Conservation (phyloP, 2,113 vertebrate genomes). For the Nothocercus julius region DNA sequence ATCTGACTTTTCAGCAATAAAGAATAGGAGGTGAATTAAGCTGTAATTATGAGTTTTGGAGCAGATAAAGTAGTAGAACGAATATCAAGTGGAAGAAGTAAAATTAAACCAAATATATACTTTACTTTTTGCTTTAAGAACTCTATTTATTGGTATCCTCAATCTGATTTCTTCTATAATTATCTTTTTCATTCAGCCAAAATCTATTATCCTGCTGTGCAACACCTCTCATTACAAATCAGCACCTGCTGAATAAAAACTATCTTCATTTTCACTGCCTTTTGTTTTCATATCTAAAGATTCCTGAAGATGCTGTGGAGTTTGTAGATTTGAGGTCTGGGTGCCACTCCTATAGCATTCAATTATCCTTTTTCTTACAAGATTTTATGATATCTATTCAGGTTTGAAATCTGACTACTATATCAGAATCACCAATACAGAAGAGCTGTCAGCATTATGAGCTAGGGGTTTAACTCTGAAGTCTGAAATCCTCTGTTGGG, state of each 20-base stretch:
- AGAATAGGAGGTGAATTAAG: neutral
- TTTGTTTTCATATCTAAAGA: conserved; percentile 34
- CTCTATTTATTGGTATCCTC: neutral
- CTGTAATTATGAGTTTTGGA: neutral
- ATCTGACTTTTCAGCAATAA: neutral
- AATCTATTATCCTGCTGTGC: conserved; percentile 19
- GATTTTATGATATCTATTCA: neutral
- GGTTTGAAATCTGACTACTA: neutral
- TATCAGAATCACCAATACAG: neutral
- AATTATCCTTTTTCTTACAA: neutral
- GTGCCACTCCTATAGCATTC: neutral
- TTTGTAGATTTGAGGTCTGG: neutral
- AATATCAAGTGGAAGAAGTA: conserved; percentile 5
- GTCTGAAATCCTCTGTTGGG: neutral
- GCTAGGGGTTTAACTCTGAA: neutral
- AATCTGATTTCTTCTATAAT: conserved; percentile 32
- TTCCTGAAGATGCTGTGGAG: neutral
- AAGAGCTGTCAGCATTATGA: neutral
- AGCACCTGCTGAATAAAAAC: conserved; percentile 31
- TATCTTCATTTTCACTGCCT: neutral
- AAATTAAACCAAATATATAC: neutral
- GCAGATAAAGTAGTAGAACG: neutral
- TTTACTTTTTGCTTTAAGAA: conserved; percentile 26
- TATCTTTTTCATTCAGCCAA: conserved; percentile 32
- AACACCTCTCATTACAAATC: conserved; percentile 4